A percentile compares a stretch with the other conserved stretches of the same genome.
phyloP scores from a whole-genome alignment of 2,888 invertebrate species.

The Crioceris asparagi region DNA sequence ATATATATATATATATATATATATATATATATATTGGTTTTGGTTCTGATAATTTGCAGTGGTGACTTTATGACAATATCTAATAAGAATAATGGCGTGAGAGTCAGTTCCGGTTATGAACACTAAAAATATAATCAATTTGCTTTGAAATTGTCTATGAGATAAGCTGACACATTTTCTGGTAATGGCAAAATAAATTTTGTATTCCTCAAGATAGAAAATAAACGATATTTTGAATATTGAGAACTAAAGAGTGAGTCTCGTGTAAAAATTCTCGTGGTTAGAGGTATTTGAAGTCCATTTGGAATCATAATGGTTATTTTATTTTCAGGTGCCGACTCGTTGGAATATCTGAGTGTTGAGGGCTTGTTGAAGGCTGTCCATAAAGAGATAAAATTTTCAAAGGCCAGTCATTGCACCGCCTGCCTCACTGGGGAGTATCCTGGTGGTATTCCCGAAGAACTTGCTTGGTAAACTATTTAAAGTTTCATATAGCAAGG shows the following conservation, averaged over 20 bases:
- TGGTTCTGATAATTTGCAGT: not conserved
- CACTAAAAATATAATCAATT: too few species aligned
- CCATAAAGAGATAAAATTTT: constrained; percentile 60
- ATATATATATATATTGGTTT: not conserved
- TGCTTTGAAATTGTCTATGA: too few species aligned
- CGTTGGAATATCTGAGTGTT: constrained; percentile 84
- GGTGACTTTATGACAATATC: not conserved
- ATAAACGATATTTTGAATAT: too few species aligned
- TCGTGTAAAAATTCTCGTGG: too few species aligned
- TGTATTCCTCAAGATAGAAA: too few species aligned
- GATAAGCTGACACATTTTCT: too few species aligned
- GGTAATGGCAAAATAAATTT: too few species aligned
- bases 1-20: not conserved
- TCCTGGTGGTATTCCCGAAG: constrained; percentile 63
- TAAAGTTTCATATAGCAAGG: not conserved
- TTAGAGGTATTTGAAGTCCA: too few species aligned
- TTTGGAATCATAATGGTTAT: not conserved
- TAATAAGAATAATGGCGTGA: too few species aligned
- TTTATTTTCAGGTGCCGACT: constrained; percentile 65
- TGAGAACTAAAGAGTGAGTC: too few species aligned
- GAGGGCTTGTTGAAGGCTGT: constrained; percentile 86
- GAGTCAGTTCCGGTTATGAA: too few species aligned
- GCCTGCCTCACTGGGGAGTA: constrained; percentile 94
- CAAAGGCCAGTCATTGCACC: constrained; percentile 73
- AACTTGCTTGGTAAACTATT: constrained; percentile 42